Evolutionary conservation across 2,888 invertebrate genomes (phyloP).

Genomic region (Chesias legatella): DNA sequence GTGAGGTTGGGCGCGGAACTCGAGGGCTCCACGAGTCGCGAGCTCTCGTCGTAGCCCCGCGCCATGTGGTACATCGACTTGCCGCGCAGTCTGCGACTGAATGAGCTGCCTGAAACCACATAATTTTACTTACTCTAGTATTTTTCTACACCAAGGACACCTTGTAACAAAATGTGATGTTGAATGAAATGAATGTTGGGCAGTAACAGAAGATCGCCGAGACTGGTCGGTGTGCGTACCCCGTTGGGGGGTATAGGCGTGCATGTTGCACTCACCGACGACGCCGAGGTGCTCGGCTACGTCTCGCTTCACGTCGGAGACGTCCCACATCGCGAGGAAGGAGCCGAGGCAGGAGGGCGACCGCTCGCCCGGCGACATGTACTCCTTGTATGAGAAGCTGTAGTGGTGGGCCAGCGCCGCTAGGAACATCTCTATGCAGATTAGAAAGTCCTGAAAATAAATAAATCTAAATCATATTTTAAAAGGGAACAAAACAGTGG

Average conservation of each 20-base stretch:
- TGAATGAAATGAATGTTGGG: too few relatives aligned
- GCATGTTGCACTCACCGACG: conserved; percentile 81
- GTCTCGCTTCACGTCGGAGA: conserved; percentile 96
- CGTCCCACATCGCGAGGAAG: conserved; percentile 96
- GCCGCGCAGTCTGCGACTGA: conserved; percentile 89
- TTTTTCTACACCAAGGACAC: too few relatives aligned
- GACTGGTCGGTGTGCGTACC: too few relatives aligned
- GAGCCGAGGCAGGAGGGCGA: conserved; percentile 86
- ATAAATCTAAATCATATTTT: background rate
- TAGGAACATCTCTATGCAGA: conserved; percentile 98
- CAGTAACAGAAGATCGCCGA: too few relatives aligned
- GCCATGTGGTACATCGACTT: conserved; percentile 87
- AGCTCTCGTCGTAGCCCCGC: conserved; percentile 83
- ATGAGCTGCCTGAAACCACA: conserved; percentile 82
- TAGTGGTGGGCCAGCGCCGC: conserved; percentile 97
- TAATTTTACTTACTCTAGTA: too few relatives aligned
- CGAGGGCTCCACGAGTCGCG: conserved; percentile 58
- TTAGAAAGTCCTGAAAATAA: conserved; percentile 93
- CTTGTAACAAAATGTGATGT: too few relatives aligned
- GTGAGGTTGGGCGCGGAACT: conserved; percentile 62
- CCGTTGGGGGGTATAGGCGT: too few relatives aligned
- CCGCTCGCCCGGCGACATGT: conserved; percentile 76
- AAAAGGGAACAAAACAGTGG: too few relatives aligned
- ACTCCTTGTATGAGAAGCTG: conserved; percentile 96
- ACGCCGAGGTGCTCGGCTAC: conserved; percentile 96